Evolutionary conservation across 2,113 vertebrate genomes (phyloP), one percentile per base, ranked within the genome.

Genomic region (Eupsittula cactorum): DNA sequence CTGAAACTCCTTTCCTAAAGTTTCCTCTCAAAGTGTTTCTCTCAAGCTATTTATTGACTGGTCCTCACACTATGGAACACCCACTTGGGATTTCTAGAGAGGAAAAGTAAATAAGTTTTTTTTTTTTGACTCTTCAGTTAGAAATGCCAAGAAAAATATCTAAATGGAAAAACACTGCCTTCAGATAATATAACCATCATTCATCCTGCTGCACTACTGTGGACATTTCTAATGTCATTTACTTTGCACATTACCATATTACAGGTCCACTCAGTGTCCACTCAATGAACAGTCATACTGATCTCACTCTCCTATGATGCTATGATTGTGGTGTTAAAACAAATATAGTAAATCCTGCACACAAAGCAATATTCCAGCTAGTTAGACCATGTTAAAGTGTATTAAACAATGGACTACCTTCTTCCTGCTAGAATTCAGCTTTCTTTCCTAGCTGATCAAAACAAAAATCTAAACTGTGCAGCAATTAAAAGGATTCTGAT

Each of bases 51-150:
- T 69, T 46, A 53, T 28, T 69, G 44, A 62, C 21, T 28, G 16
- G 7, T 47, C 37, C 23, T 33, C 25, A 15, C 5, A 1, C 25
- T 82, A 20, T 1, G 1, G 17, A 84, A 88, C 24, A 57, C 16
- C 4, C 0, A 0, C 24, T n/a, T 77, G 37, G 50, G 75, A 12
- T 42, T 85, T 42, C 21, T 53, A 63, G 24, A 62, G 8, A 84
- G 3, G 29, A 70, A 59, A 65, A 6, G 24, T 29, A 60, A 2
- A 11, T 3, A 57, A 17, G 17, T 4, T 4, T 41, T 25, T 67
- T n/a, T 67, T 37, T 60, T 53, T 53, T 5, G 8, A 46, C 16
- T 87, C 24, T 16, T 44, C 16, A 53, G 16, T 10, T 52, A 62
- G n/a, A 87, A 84, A 70, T 74, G 29, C 4, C 14, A 73, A 41